phyloP scores from a whole-genome alignment of 2,113 vertebrate genomes.

The Cariama cristata region DNA sequence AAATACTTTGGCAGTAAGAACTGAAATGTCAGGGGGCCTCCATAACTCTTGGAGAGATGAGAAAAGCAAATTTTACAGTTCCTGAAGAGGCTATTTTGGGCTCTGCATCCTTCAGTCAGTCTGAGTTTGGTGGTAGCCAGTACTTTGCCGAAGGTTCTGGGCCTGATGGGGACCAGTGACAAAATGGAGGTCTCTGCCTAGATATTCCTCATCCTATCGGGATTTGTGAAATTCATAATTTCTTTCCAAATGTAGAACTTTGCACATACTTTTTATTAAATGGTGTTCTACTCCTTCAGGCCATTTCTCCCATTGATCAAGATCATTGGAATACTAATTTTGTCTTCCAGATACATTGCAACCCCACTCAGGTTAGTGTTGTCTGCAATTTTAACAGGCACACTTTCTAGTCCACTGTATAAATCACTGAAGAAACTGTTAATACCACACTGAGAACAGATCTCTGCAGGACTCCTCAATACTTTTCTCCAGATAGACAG shows the following conservation, averaged over 20 bases:
- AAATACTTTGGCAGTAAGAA: not conserved
- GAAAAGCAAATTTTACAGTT: not conserved
- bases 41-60: not conserved
- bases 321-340: not conserved
- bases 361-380: not conserved
- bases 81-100: not conserved
- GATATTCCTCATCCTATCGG: not conserved
- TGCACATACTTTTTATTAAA: not conserved
- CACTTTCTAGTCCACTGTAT: not conserved
- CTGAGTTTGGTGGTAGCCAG: not conserved
- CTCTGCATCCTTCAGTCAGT: not conserved
- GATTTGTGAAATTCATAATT: not conserved
- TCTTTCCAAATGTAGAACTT: not conserved
- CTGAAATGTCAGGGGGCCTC: not conserved
- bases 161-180: not conserved
- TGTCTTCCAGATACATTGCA: not conserved
- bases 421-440: not conserved
- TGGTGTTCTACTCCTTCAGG: not conserved
- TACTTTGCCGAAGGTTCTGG: not conserved
- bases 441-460: not conserved
- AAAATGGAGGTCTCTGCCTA: not conserved
- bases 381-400: not conserved
- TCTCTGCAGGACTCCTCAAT: not conserved
- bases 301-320: not conserved
- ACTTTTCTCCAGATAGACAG: not conserved